Evolutionary conservation across 2,797 vertebrate genomes (phyloP).

Genomic region (Epinephelus malabaricus): DNA sequence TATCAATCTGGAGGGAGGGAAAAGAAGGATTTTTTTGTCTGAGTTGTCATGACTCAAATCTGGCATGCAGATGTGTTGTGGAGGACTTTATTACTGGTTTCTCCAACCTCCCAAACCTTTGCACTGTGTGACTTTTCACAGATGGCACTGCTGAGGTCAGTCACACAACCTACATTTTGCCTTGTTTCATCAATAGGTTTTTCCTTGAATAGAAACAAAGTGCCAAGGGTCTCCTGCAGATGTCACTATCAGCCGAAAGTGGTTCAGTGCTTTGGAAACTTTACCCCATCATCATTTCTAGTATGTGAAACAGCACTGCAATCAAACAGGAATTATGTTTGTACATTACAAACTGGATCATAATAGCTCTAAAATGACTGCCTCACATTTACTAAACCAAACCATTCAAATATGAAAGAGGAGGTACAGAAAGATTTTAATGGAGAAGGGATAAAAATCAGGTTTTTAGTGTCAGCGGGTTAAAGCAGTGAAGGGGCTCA

Average conservation of each 20-base stretch:
- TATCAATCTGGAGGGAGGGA: too few species aligned
- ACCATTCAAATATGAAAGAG: background rate
- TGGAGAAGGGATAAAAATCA: background rate
- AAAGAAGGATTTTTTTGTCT: too few species aligned
- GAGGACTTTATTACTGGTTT: too few species aligned
- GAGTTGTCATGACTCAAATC: too few species aligned
- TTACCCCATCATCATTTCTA: background rate
- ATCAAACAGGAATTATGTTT: background rate
- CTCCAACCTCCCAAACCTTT: too few species aligned
- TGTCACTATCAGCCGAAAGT: background rate
- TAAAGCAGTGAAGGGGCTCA: background rate
- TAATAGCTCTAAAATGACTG: background rate
- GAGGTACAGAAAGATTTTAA: background rate
- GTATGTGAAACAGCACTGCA: background rate
- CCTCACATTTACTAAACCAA: background rate
- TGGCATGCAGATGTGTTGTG: too few species aligned
- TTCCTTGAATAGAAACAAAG: background rate
- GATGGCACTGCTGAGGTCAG: too few species aligned
- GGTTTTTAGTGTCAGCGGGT: slow-evolving; percentile 35
- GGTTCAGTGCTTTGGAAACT: background rate
- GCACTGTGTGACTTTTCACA: too few species aligned
- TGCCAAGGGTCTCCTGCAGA: background rate
- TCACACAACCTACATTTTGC: background rate
- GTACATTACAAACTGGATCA: background rate
- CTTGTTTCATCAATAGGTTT: background rate